These are phyloP conservation scores for Tanytarsus gracilentus DNA, from an alignment of 2,888 invertebrate genomes.

Conservation along the genomic window DNA sequence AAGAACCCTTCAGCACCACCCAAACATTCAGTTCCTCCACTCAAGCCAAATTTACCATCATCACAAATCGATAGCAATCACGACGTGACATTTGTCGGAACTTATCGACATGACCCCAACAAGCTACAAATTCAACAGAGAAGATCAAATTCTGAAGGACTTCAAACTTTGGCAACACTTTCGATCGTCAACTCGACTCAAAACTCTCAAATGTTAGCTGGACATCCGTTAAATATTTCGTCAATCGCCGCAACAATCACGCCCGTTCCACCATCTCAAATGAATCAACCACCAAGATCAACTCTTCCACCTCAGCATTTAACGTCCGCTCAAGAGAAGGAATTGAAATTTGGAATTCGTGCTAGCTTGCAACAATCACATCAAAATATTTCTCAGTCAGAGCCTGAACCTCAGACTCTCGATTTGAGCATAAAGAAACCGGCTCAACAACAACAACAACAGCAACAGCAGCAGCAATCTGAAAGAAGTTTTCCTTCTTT, in stretches of 20 bases:
- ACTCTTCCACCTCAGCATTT: conserved; percentile 32
- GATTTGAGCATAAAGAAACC: conserved; percentile 71
- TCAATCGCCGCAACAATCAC: conserved; percentile 59
- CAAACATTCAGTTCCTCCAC: conserved; percentile 30
- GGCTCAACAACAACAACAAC: conserved; percentile 33
- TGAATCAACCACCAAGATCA: conserved; percentile 32
- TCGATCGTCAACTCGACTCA: conserved; percentile 53
- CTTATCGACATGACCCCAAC: conserved; percentile 41
- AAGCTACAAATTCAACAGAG: conserved; percentile 33
- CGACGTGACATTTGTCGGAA: conserved; percentile 41
- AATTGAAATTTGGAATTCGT: background rate
- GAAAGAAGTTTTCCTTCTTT: conserved; percentile 36
- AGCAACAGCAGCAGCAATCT: conserved; percentile 35
- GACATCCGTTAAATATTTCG: conserved; percentile 34
- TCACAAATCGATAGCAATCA: conserved; percentile 32
- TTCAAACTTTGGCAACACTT: conserved; percentile 52
- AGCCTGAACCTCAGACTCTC: conserved; percentile 56
- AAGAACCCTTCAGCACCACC: conserved; percentile 50
- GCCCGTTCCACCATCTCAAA: conserved; percentile 43
- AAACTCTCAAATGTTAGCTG: conserved; percentile 35
- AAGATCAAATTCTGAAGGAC: conserved; percentile 38
- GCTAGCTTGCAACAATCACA: conserved; percentile 21
- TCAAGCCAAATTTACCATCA: conserved; percentile 22
- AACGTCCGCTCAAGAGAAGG: conserved; percentile 7
- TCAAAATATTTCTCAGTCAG: too few relatives aligned